Conservation (phyloP, 2,797 vertebrate species). For the Cottoperca gobio region DNA sequence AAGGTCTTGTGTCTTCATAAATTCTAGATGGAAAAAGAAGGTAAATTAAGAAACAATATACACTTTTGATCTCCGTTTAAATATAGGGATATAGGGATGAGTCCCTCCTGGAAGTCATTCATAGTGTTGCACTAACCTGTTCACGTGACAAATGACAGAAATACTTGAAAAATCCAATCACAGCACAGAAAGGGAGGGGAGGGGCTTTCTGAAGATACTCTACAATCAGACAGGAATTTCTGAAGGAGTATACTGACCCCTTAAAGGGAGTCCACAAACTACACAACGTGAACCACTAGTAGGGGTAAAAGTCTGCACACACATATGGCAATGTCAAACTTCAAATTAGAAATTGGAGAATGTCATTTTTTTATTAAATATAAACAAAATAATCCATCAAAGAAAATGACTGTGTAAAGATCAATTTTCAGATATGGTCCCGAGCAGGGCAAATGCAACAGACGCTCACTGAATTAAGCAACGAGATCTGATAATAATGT, state of each 20-base stretch:
- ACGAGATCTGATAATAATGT: background rate
- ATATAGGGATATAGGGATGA: background rate
- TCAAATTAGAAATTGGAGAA: background rate
- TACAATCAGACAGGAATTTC: background rate
- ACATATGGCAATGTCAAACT: background rate
- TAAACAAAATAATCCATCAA: background rate
- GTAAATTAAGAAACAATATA: slow-evolving; percentile 25
- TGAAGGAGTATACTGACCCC: background rate
- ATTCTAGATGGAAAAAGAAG: slow-evolving; percentile 1
- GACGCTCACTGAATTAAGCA: background rate
- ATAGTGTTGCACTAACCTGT: background rate
- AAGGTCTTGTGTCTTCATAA: slow-evolving; percentile 37
- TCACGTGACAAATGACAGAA: background rate
- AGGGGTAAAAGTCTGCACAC: background rate
- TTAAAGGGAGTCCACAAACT: background rate
- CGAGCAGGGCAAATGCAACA: background rate
- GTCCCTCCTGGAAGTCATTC: slow-evolving; percentile 5
- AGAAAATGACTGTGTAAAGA: background rate
- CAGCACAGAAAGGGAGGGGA: background rate
- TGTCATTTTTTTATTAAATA: background rate
- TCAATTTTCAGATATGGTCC: background rate
- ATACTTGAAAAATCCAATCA: background rate
- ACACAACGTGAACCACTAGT: background rate
- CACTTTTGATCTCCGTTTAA: background rate
- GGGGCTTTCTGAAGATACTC: background rate